phyloP scores from a whole-genome alignment of 2,113 vertebrate species.

The Vimba vimba region DNA sequence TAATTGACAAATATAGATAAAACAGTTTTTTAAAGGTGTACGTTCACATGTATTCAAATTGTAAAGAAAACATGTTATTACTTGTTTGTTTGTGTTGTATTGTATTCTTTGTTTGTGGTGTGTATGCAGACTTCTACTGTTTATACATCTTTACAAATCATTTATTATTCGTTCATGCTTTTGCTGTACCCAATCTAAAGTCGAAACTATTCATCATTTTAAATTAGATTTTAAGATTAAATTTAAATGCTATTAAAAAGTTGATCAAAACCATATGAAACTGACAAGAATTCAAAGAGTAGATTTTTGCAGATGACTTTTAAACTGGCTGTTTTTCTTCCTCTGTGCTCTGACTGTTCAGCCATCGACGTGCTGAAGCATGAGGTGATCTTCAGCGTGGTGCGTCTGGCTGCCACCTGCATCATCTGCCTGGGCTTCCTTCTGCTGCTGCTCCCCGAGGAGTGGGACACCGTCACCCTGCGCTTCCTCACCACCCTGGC shows the following conservation, averaged over 20 bases:
- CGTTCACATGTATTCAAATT: no score
- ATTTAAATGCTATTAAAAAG: background rate
- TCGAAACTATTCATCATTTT: no score
- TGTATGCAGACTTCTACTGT: no score
- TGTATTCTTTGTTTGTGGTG: no score
- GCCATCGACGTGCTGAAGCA: constrained; percentile 94
- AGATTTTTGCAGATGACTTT: background rate
- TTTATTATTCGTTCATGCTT: no score
- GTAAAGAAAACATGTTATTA: no score
- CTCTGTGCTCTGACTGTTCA: background rate
- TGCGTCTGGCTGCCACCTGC: constrained; percentile 92
- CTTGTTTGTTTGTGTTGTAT: no score
- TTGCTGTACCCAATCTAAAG: no score
- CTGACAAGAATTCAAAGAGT: background rate
- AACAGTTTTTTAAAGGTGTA: no score
- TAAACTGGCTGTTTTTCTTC: background rate
- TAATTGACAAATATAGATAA: no score
- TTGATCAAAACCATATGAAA: background rate
- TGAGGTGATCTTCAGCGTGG: constrained; percentile 95
- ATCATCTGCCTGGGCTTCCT: constrained; percentile 96
- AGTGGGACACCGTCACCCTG: constrained; percentile 96
- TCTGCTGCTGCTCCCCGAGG: constrained; percentile 93
- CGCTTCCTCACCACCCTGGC: constrained; percentile 91
- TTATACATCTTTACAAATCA: no score
- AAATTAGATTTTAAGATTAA: no score